A percentile compares a stretch with the other conserved stretches of the same genome.
phyloP scores from a whole-genome alignment of 2,797 vertebrate genomes.

The Geotrypetes seraphini region DNA sequence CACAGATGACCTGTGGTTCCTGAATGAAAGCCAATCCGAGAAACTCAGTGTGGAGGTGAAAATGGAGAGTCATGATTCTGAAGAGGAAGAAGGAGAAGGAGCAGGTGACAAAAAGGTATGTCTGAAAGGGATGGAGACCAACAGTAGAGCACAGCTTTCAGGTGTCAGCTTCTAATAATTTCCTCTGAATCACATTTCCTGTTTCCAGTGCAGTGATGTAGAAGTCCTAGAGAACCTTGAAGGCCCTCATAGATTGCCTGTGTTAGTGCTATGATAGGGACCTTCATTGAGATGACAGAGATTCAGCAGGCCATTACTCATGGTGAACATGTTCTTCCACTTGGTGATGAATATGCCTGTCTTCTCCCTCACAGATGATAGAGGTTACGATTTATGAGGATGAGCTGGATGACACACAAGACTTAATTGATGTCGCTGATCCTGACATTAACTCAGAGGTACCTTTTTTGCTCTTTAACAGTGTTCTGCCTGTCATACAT shows the following conservation, averaged over 20 bases:
- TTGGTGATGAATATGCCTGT: too few species aligned
- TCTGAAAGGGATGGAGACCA: too few species aligned
- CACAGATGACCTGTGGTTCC: conserved; percentile 91
- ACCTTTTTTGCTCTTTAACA: background rate
- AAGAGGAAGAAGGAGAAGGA: conserved; percentile 48
- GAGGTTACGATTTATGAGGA: conserved; percentile 47
- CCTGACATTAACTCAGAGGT: conserved; percentile 81
- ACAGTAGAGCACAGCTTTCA: background rate
- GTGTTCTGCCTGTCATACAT: too few species aligned
- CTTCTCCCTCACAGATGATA: conserved; percentile 31
- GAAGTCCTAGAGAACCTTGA: too few species aligned
- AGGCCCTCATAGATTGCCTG: too few species aligned
- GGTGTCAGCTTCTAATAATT: too few species aligned
- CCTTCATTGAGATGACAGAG: too few species aligned
- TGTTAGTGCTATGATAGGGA: too few species aligned
- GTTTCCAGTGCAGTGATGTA: too few species aligned
- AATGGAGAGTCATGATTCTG: conserved; percentile 58
- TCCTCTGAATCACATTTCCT: background rate
- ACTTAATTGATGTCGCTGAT: conserved; percentile 84
- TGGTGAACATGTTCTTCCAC: too few species aligned
- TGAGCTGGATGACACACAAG: conserved; percentile 78
- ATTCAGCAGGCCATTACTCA: too few species aligned
- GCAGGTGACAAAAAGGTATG: conserved; percentile 46
- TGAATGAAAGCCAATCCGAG: conserved; percentile 78
- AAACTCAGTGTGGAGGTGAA: conserved; percentile 73